Evolutionary conservation across 1,140 invertebrate species (phyloP), one percentile per base, ranked within the genome.

Genomic region (Chlorops oryzae): DNA sequence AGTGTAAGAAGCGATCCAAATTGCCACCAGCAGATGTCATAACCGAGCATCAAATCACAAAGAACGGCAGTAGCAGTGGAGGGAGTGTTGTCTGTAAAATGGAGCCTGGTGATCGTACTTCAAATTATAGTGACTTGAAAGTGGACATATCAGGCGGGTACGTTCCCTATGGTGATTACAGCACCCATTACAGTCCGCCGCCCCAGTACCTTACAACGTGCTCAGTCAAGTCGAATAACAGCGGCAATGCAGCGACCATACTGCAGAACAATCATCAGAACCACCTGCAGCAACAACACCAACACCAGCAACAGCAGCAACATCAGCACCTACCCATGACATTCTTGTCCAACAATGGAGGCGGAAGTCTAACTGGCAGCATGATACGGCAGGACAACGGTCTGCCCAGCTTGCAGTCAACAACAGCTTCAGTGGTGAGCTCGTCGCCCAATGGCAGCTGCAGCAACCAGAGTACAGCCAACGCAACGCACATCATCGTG

Each of bases 101-200:
- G 48, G 67, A 70, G 58, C 85, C 91, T 57, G 88, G 87, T 47
- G 90, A 94, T 70, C 79, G 87, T 51, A 92, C 88, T 64, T 94
- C 91, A 47, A 91, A 92, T 67, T 90, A 93, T 65, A 93, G 90
- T 52, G 90, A 93, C 74, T 76, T 93, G 63, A 95, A 94, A 74
- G 78, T 91, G 48, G 90, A 95, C 74, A 81, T 93, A 43, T 77
- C 90, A 52, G 90, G 91, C 20, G 88, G 89, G 18, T 92, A 92
- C 72, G 87, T 92, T 40, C 87, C 88, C 7, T 92, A 92, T 73
- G 87, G 88, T 22, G 89, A 92, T 65, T 92, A 92, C 69, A 77
- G 79, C 34, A 70, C 67, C 9, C 75, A 86, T 51, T 92, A 92
- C 75, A 90, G 85, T 60, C 88, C 87, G 5, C 86, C 87, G 18